Evolutionary conservation across 1,140 invertebrate genomes (phyloP), one percentile per base, ranked within the genome.

Genomic region (Cotesia vestalis): DNA sequence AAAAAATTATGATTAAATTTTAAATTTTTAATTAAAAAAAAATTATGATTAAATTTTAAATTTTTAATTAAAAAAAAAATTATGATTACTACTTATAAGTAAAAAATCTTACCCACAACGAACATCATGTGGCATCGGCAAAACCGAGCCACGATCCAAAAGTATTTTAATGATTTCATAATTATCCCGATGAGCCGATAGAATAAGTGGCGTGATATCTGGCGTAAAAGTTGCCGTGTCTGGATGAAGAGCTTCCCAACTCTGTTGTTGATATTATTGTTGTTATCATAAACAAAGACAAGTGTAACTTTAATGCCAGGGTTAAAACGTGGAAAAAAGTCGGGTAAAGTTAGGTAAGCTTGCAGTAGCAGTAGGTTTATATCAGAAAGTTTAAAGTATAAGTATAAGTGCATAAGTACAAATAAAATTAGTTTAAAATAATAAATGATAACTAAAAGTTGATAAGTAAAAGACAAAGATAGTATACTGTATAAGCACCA

Each of bases 141-240:
- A 88, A 8, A 91, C 92, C 3, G 94, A 93, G 14, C 95, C 95
- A 57, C 95, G 90, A 89, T 99, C 97, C 73, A 99, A 87, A 6
- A 99, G 90, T 76, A 99, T 95, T 90, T 99, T 99, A 80, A 98
- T 98, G 77, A 98, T 98, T 89, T 99, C 97, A 85, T 98, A 99
- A 88, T 98, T 98, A 88, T 99, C 96, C 71, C 95, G 89, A 85
- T 99, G 97, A 14, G 97, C 96, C 1, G 97, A 96, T 77, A 99
- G 89, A 77, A 98, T 98, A 68, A 99, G 89, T 4, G 97, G 97
- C 0, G 96, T 98, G 76, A 99, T 98, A 84, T 99, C 97, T 0
- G 96, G 94, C 0, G 97, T 99, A 87, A 99, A 99, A 0, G 95
- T 96, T 9, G 95, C 95, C 8, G 94, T 96, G 81, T 97, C 95